phyloP scores from a whole-genome alignment of 1,140 invertebrate genomes.

The Temnothorax curvispinosus region DNA sequence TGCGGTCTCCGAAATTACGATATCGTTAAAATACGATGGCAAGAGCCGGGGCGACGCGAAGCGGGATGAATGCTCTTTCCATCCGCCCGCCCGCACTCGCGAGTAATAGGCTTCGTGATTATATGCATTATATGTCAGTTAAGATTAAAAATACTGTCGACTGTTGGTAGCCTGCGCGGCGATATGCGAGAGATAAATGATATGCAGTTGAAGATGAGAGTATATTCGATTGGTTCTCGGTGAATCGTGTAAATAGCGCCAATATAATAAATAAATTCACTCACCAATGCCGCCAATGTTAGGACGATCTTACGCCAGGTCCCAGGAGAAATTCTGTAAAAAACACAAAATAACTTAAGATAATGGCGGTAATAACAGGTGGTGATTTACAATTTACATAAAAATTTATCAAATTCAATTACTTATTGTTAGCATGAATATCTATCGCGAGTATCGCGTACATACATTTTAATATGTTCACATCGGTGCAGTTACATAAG shows the following conservation, averaged over 20 bases:
- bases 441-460: neutral
- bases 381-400: neutral
- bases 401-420: neutral
- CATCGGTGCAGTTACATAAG: neutral
- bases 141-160: constrained; percentile 77
- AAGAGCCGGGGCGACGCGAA: constrained; percentile 13
- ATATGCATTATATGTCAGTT: constrained; percentile 81
- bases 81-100: constrained; percentile 59
- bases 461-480: neutral
- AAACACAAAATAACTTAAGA: neutral
- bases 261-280: neutral
- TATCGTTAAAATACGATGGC: constrained; percentile 78
- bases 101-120: constrained; percentile 79
- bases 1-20: constrained; percentile 81
- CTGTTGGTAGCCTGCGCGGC: constrained; percentile 44
- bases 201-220: constrained; percentile 10
- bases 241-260: neutral
- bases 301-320: neutral
- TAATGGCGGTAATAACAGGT: neutral
- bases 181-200: neutral
- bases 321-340: neutral
- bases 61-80: constrained; percentile 55
- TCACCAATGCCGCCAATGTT: neutral
- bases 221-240: neutral
- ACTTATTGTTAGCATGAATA: neutral